These are phyloP conservation scores for Oreortyx pictus DNA, from an alignment of 2,797 vertebrate species.

Conservation along the genomic window DNA sequence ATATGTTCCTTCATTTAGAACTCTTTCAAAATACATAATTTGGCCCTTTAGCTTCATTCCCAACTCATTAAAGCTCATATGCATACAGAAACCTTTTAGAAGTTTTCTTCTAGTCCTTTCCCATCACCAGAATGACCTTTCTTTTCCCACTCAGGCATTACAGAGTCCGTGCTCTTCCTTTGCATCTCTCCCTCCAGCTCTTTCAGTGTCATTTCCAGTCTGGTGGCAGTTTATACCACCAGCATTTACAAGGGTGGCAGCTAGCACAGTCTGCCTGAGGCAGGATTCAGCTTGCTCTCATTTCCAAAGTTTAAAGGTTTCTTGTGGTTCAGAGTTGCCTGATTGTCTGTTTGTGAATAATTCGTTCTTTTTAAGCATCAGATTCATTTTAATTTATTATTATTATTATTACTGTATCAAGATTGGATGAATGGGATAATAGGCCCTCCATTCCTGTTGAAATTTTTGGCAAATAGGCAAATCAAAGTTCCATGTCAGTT, in stretches of 20 bases:
- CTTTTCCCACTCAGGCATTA: not conserved
- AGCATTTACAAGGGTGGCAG: not conserved
- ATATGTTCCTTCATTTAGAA: slow-evolving; percentile 67
- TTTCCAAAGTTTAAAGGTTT: slow-evolving; percentile 48
- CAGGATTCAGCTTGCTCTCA: not conserved
- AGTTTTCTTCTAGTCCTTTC: slow-evolving; percentile 18
- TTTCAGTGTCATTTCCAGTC: slow-evolving; percentile 32
- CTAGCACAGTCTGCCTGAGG: not conserved
- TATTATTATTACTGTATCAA: not conserved
- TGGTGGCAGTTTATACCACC: not conserved
- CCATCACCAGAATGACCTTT: not conserved
- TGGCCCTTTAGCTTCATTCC: slow-evolving; percentile 64
- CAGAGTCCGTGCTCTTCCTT: not conserved
- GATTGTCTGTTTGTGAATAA: not conserved
- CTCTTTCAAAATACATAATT: slow-evolving; percentile 59
- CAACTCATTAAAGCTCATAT: slow-evolving; percentile 39
- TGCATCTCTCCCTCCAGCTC: not conserved
- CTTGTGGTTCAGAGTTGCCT: not conserved
- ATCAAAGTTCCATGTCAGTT: not conserved
- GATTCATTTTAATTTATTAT: not conserved
- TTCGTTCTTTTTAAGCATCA: not conserved
- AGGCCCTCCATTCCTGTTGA: not conserved
- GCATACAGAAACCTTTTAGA: not conserved
- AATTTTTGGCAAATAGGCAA: not conserved
- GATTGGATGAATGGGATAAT: not conserved